Conservation (phyloP, 2,888 invertebrate species). For the Crepidodera aurea region DNA sequence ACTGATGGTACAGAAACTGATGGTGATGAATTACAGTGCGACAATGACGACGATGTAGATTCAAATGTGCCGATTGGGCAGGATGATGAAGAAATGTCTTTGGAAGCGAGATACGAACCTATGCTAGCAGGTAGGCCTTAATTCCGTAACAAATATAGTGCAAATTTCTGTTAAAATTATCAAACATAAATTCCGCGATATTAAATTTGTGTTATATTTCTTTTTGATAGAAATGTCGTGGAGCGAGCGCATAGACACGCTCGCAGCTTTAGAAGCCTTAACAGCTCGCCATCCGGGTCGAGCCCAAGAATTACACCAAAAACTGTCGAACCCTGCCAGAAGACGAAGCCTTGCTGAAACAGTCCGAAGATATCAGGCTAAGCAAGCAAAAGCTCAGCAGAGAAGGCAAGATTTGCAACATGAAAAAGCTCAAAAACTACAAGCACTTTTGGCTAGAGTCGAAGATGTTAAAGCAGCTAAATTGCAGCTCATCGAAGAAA, state of each 20-base stretch:
- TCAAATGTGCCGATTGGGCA: conserved; percentile 35
- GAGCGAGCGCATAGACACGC: conserved; percentile 84
- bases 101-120: conserved; percentile 76
- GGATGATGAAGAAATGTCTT: conserved; percentile 60
- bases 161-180: neutral
- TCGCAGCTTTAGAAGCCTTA: conserved; percentile 79
- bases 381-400: conserved; percentile 90
- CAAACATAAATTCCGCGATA: neutral
- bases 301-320: conserved; percentile 91
- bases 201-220: neutral
- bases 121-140: conserved; percentile 66
- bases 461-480: conserved; percentile 86
- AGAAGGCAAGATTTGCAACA: conserved; percentile 83
- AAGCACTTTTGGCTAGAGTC: conserved; percentile 86
- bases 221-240: conserved; percentile 72
- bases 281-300: conserved; percentile 91
- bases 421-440: conserved; percentile 84
- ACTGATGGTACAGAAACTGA: conserved; percentile 83
- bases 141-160: neutral
- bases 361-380: conserved; percentile 81
- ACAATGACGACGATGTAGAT: conserved; percentile 54
- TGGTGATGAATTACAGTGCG: conserved; percentile 70
- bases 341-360: conserved; percentile 86
- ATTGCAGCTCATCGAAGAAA: conserved; percentile 85
- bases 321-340: conserved; percentile 90